Evolutionary conservation across 2,113 vertebrate species (phyloP).

Genomic region (Mobula hypostoma): DNA sequence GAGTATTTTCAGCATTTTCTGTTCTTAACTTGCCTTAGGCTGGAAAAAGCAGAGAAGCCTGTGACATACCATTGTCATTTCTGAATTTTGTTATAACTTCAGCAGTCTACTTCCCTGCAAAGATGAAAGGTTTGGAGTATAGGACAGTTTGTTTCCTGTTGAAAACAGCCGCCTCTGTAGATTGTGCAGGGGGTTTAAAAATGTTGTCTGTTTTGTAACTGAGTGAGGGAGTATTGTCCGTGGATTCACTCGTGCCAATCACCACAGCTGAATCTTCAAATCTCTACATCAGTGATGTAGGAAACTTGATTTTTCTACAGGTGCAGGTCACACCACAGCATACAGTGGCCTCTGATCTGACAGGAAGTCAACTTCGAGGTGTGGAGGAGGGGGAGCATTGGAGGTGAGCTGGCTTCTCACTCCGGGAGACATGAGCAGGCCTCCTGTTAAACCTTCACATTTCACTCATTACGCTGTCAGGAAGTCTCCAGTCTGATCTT

Average conservation of each 20-base stretch:
- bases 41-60: not conserved
- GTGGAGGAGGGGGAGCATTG: not conserved
- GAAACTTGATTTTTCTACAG: not conserved
- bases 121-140: too few relatives aligned
- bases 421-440: not conserved
- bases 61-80: too few relatives aligned
- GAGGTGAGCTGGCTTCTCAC: not conserved
- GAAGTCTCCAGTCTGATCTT: constrained; percentile 34
- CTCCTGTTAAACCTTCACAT: constrained; percentile 13
- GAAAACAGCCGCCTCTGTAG: too few relatives aligned
- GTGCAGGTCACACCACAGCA: not conserved
- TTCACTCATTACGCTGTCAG: constrained; percentile 18
- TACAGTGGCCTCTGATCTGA: not conserved
- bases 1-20: too few relatives aligned
- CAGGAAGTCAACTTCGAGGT: not conserved
- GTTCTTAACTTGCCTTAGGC: not conserved
- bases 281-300: not conserved
- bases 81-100: too few relatives aligned
- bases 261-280: not conserved
- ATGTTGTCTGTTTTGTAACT: not conserved
- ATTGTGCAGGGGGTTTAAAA: not conserved
- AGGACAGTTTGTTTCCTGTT: too few relatives aligned
- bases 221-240: not conserved
- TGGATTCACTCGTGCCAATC: not conserved
- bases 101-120: too few relatives aligned